These are phyloP conservation scores for Heteronetta atricapilla DNA, from an alignment of 2,113 vertebrate genomes.

Conservation along the genomic window DNA sequence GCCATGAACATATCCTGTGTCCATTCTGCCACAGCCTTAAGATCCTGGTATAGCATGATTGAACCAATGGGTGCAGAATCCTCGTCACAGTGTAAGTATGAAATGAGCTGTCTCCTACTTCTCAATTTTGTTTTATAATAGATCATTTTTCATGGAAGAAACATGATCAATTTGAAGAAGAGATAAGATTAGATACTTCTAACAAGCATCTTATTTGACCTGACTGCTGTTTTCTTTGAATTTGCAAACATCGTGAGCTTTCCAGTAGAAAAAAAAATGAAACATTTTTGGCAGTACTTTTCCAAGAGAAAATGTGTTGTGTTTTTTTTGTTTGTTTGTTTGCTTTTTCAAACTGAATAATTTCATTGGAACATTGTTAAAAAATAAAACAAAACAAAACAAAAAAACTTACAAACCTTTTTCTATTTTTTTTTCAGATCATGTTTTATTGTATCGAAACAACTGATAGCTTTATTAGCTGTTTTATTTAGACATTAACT, in stretches of 20 bases:
- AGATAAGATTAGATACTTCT: not conserved
- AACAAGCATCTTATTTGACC: not conserved
- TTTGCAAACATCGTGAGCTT: not conserved
- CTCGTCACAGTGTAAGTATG: not conserved
- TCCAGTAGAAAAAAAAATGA: not conserved
- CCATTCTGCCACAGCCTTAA: not conserved
- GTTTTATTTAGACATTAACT: not conserved
- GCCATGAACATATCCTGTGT: not conserved
- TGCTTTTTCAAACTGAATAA: not conserved
- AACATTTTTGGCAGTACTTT: not conserved
- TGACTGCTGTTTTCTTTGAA: constrained; percentile 3
- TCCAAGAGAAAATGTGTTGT: not conserved
- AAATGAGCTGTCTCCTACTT: not conserved
- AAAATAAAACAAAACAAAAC: not conserved
- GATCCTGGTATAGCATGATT: not conserved
- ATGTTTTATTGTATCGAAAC: not conserved
- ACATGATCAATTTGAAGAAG: not conserved
- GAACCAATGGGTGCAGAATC: not conserved
- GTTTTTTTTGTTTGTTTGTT: no score
- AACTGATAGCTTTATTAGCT: not conserved
- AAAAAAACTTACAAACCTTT: not conserved
- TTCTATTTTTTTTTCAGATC: not conserved
- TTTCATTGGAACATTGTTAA: not conserved
- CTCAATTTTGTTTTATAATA: constrained; percentile 9
- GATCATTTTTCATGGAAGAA: constrained; percentile 4